These are phyloP conservation scores for Gyrodactylus bullatarudis DNA, from an alignment of 1,140 invertebrate genomes.

Conservation along the genomic window DNA sequence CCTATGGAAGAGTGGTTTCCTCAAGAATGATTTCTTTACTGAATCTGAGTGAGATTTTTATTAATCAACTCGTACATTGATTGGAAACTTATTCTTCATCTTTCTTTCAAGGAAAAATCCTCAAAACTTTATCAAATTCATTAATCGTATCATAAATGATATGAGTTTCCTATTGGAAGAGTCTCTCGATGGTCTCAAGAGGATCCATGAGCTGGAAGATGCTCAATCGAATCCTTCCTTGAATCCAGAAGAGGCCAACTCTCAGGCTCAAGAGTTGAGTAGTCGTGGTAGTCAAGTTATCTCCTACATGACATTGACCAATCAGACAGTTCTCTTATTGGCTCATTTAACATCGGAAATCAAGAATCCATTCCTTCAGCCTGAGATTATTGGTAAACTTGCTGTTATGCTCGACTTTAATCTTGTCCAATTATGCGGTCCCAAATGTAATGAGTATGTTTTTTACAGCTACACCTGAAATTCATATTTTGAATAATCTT, in stretches of 20 bases:
- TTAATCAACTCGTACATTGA: background rate
- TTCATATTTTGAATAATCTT: background rate
- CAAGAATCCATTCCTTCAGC: constrained; percentile 55
- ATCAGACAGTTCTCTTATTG: constrained; percentile 88
- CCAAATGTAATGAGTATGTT: constrained; percentile 53
- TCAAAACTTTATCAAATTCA: constrained; percentile 76
- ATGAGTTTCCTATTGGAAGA: constrained; percentile 85
- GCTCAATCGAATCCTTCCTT: background rate
- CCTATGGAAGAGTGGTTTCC: constrained; percentile 18
- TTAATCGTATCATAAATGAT: constrained; percentile 97
- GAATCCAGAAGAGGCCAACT: background rate
- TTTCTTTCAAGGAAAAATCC: constrained; percentile 18
- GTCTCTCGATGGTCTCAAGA: constrained; percentile 60
- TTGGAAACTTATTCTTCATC: background rate
- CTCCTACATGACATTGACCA: constrained; percentile 63
- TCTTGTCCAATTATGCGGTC: constrained; percentile 68
- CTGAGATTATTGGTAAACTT: constrained; percentile 51
- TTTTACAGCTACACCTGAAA: background rate
- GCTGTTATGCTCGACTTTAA: constrained; percentile 94
- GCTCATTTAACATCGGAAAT: constrained; percentile 76
- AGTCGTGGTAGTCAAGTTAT: background rate
- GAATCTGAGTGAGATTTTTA: background rate
- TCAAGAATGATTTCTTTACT: constrained; percentile 1
- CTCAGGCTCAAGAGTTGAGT: background rate
- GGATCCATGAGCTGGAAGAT: constrained; percentile 40